These are phyloP conservation scores for Heliconius cydno DNA, from an alignment of 2,888 invertebrate species.

Conservation along the genomic window DNA sequence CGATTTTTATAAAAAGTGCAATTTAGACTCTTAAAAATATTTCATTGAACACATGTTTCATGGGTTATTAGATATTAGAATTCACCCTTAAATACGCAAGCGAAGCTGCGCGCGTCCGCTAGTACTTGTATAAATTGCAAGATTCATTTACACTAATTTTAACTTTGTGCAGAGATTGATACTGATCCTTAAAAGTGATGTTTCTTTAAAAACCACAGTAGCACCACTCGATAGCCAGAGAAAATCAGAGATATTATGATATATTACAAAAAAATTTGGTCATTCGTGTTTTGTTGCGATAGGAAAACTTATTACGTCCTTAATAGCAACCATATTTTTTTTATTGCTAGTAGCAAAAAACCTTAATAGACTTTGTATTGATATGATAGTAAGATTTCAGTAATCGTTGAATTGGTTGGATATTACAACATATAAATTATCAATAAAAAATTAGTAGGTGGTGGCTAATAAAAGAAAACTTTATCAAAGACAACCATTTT, in stretches of 20 bases:
- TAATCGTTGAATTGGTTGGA: too few relatives aligned
- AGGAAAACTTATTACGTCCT: neutral
- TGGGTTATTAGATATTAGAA: too few relatives aligned
- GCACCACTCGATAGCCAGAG: neutral
- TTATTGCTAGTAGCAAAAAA: neutral
- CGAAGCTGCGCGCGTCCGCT: too few relatives aligned
- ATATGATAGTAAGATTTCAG: neutral
- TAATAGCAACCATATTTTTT: neutral
- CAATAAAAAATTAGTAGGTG: neutral
- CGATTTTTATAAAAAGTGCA: too few relatives aligned
- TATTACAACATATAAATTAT: neutral
- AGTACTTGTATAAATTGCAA: neutral
- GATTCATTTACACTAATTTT: neutral
- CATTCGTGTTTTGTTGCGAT: constrained; percentile 15
- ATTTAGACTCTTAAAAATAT: too few relatives aligned
- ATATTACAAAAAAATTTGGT: neutral
- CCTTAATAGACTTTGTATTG: neutral
- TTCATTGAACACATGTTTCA: too few relatives aligned
- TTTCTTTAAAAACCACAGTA: too few relatives aligned
- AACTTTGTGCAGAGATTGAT: neutral
- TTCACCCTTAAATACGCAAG: too few relatives aligned
- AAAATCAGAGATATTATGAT: neutral
- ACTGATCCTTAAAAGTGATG: too few relatives aligned
- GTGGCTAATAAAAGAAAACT: neutral
- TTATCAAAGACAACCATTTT: neutral